Percentiles rank a stretch among this genome's conserved stretches.
Evolutionary conservation across 2,888 invertebrate genomes (phyloP).

Genomic region (Ophion slaviceki): DNA sequence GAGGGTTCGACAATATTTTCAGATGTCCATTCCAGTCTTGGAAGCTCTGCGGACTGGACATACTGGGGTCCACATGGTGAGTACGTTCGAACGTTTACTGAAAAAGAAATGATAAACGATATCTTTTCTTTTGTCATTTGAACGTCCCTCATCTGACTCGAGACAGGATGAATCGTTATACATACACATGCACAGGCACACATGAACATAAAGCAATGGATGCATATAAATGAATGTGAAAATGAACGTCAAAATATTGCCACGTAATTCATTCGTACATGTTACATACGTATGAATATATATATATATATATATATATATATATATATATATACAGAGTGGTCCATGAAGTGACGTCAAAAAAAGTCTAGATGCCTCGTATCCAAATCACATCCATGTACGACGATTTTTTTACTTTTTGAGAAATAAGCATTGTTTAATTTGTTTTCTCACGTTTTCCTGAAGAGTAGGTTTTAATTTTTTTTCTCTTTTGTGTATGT

Average conservation of each 20-base stretch:
- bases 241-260: not conserved
- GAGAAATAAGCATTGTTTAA: too few relatives aligned
- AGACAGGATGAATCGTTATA: slow-evolving; percentile 8
- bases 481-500: too few relatives aligned
- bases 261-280: not conserved
- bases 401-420: too few relatives aligned
- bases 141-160: slow-evolving; percentile 13
- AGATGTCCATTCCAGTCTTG: slow-evolving; percentile 66
- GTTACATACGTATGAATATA: too few relatives aligned
- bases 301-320: too few relatives aligned
- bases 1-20: slow-evolving; percentile 53
- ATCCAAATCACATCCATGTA: too few relatives aligned
- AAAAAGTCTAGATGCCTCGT: too few relatives aligned
- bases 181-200: not conserved
- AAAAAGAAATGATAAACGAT: not conserved
- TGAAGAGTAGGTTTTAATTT: too few relatives aligned
- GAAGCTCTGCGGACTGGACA: slow-evolving; percentile 70
- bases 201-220: not conserved
- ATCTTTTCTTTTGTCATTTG: not conserved
- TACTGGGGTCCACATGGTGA: slow-evolving; percentile 75
- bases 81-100: slow-evolving; percentile 20
- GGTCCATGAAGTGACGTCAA: not conserved
- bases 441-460: too few relatives aligned
- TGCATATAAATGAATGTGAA: not conserved
- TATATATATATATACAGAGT: not conserved